These are phyloP conservation scores for Exocentrus adspersus DNA, from an alignment of 2,888 invertebrate genomes.

Conservation along the genomic window DNA sequence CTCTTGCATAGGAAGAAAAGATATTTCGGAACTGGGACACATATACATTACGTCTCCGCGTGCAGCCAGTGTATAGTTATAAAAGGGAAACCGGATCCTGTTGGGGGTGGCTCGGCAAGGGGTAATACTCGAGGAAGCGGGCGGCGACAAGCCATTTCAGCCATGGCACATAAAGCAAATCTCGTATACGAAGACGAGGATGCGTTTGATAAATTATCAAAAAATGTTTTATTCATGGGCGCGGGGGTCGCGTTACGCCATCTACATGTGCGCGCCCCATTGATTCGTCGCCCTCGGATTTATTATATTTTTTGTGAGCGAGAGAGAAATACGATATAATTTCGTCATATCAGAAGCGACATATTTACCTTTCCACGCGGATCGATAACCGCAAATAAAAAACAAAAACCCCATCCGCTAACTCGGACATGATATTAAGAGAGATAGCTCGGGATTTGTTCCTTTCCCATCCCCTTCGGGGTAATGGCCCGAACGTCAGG, in stretches of 20 bases:
- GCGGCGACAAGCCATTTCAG: constrained; percentile 8
- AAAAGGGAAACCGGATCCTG: constrained; percentile 16
- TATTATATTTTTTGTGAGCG: background rate
- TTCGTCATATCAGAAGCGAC: too few relatives aligned
- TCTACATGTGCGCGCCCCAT: background rate
- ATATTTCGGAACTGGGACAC: constrained; percentile 13
- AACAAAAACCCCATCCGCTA: too few relatives aligned
- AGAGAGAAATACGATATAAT: too few relatives aligned
- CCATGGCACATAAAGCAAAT: constrained; percentile 16
- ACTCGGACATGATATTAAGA: too few relatives aligned
- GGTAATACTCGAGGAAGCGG: constrained; percentile 11
- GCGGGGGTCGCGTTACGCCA: background rate
- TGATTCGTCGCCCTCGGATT: background rate
- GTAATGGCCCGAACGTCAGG: background rate
- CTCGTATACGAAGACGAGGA: background rate
- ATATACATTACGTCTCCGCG: constrained; percentile 23
- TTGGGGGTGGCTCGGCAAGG: constrained; percentile 6
- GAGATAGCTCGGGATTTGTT: too few relatives aligned
- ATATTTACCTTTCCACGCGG: too few relatives aligned
- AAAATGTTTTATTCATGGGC: background rate
- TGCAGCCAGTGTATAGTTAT: constrained; percentile 22
- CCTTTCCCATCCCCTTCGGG: too few relatives aligned
- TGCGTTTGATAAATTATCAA: constrained; percentile 3
- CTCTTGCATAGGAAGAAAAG: background rate
- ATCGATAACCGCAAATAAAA: too few relatives aligned